A percentile compares a stretch with the other conserved stretches of the same genome.
phyloP scores from a whole-genome alignment of 2,888 invertebrate genomes.

The Brenthis hecate region DNA sequence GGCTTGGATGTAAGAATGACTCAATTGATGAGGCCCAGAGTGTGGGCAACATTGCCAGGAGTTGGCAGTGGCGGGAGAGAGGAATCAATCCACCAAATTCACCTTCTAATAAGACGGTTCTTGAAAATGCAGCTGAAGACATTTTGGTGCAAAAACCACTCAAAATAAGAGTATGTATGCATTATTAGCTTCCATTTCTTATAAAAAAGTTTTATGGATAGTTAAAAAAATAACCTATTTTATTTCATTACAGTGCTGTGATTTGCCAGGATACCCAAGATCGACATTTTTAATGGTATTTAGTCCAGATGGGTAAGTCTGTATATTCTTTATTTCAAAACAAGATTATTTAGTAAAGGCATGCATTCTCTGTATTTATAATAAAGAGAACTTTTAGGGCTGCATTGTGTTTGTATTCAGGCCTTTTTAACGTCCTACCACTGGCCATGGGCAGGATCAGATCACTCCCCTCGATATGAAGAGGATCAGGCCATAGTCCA shows the following conservation, averaged over 20 bases:
- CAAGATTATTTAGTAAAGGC: background rate
- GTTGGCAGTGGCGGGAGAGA: slow-evolving; percentile 75
- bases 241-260: slow-evolving; percentile 82
- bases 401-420: no score
- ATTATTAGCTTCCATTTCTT: background rate
- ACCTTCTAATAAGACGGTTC: slow-evolving; percentile 74
- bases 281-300: slow-evolving; percentile 94
- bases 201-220: no score
- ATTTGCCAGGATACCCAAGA: slow-evolving; percentile 88
- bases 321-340: background rate
- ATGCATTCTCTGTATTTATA: no score
- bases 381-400: no score
- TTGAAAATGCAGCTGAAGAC: slow-evolving; percentile 85
- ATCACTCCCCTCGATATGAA: no score
- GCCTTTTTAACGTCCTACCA: no score
- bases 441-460: no score
- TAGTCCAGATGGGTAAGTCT: slow-evolving; percentile 91
- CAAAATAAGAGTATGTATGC: slow-evolving; percentile 82
- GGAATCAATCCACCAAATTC: slow-evolving; percentile 66
- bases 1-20: slow-evolving; percentile 70
- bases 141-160: slow-evolving; percentile 83
- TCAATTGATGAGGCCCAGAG: slow-evolving; percentile 62
- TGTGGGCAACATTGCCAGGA: slow-evolving; percentile 67
- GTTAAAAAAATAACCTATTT: slow-evolving; percentile 3
- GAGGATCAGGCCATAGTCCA: no score